A percentile compares a stretch with the other conserved stretches of the same genome.
Conservation (phyloP, 2,888 invertebrate genomes). For the Zonitis immaculata region DNA sequence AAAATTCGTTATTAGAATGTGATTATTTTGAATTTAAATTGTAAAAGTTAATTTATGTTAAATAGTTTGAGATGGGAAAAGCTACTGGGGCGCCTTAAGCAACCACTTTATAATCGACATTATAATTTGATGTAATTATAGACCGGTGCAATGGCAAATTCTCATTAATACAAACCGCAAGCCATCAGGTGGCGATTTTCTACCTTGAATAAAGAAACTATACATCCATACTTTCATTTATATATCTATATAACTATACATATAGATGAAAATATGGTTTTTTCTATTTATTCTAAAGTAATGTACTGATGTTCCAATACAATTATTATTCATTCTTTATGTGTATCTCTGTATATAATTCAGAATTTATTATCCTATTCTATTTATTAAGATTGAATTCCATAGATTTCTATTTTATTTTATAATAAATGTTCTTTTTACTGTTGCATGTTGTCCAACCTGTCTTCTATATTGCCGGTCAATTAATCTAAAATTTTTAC, state of each 20-base stretch:
- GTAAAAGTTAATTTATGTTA: not conserved
- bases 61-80: not conserved
- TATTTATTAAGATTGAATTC: not conserved
- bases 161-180: not conserved
- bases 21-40: not conserved
- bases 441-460: not conserved
- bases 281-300: no score
- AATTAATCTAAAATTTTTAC: not conserved
- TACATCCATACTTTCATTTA: not conserved
- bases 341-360: not conserved
- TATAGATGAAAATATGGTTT: no score
- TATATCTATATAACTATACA: no score
- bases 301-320: no score
- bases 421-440: not conserved
- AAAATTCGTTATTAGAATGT: not conserved
- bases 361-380: not conserved
- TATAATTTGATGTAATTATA: not conserved
- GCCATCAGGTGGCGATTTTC: not conserved
- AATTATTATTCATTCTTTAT: no score
- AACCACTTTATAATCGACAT: not conserved
- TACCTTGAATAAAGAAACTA: not conserved
- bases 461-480: not conserved
- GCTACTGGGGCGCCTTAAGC: not conserved
- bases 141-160: not conserved
- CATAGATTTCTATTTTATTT: not conserved